Percentiles rank a stretch among this genome's conserved stretches.
Evolutionary conservation across 2,888 invertebrate genomes (phyloP).

Genomic region (Ectropis crepuscularia): DNA sequence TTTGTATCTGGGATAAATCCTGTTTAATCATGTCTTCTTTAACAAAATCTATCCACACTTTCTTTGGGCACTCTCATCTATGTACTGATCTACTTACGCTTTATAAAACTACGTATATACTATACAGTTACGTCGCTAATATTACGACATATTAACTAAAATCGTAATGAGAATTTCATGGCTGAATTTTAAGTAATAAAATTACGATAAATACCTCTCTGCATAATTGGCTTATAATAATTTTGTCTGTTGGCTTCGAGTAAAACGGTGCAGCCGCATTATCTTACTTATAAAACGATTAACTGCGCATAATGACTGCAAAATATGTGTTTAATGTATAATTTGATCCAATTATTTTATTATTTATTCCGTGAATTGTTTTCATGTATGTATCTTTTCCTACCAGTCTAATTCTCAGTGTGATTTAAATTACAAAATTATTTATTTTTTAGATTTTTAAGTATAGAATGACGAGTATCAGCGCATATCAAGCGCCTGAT

Average conservation of each 20-base stretch:
- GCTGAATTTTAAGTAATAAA: background rate
- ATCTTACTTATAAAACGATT: constrained; percentile 64
- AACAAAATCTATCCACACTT: too few species aligned
- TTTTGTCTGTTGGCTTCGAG: constrained; percentile 33
- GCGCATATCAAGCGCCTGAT: too few species aligned
- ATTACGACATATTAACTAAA: too few species aligned
- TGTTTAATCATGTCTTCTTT: too few species aligned
- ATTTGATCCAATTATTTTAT: constrained; percentile 23
- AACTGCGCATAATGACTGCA: constrained; percentile 36
- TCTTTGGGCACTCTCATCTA: too few species aligned
- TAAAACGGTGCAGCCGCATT: constrained; percentile 49
- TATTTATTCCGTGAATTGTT: constrained; percentile 6
- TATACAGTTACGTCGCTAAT: too few species aligned
- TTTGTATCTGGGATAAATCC: too few species aligned
- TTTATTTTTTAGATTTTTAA: too few species aligned
- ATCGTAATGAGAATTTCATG: constrained; percentile 1
- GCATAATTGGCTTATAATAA: constrained; percentile 8
- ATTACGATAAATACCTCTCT: background rate
- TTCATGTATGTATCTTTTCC: constrained; percentile 4
- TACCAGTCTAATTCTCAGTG: background rate
- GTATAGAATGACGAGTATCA: too few species aligned
- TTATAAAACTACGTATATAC: too few species aligned
- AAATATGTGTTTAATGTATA: constrained; percentile 13
- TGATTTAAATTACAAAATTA: background rate
- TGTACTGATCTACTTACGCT: too few species aligned